Base-by-base conservation (phyloP, 2,113 vertebrate genomes). In the Dipodomys stephensi region DNA sequence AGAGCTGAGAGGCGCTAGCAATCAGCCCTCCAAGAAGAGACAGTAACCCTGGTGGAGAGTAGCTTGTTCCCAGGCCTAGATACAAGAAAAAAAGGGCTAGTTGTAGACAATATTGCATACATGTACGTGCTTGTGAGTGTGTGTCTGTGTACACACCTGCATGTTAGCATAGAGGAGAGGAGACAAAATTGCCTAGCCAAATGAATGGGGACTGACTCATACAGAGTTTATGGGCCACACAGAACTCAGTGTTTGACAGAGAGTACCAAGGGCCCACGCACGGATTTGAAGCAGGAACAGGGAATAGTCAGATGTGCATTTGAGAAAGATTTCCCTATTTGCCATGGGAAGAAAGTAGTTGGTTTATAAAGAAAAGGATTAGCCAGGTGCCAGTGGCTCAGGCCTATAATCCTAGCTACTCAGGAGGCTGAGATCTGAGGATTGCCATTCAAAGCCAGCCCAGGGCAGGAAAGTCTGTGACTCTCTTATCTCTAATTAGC, bases 251-350 rank as follows among this genome's bases (percentile, higher is more conserved):
- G 25, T 6, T 60, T 87, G 68, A 11, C 28, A 8, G 62, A 35
- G 18, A 39, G n/a, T n/a, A 32, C 5, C 6, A 1, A 72, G 23
- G 9, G 22, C 2, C n/a, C 7, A 0, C 18, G 57, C 18, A 18
- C 16, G n/a, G 53, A 4, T 30, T 93, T 79, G 68, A 73, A 79
- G 20, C 80, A 86, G 60, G 20, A 9, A 88, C 62, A 9, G 12
- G 65, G 30, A 44, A 23, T 23, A 18, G 25, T 30, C 46, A 91
- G 62, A 28, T 9, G 6, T 81, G 69, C 35, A 49, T 32, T 86
- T 68, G 82, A 28, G 25, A 85, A 86, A 93, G 72, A 60, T 28
- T 20, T 8, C 11, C 44, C 49, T 87, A 9, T 65, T 13, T 92
- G n/a, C 65, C n/a, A 10, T 15, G 30, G 27, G 4, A 74, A 76